Evolutionary conservation across 2,113 vertebrate genomes (phyloP), one percentile per base, ranked within the genome.

Genomic region (Gambusia affinis): DNA sequence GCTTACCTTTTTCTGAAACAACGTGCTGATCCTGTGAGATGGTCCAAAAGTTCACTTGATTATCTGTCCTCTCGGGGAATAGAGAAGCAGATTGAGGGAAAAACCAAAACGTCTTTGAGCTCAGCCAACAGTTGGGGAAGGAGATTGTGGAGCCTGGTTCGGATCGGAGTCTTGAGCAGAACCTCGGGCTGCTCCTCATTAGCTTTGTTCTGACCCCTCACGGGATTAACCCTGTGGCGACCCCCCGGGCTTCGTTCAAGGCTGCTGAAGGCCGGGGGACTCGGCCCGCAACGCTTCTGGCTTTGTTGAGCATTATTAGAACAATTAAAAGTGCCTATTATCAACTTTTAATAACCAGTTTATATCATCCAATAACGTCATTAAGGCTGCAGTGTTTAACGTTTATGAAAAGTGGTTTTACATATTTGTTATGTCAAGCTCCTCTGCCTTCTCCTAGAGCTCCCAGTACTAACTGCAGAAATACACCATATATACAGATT

Each of bases 131-230:
- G 65, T 24, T 74, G 77, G 12, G 64, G 44, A 79, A 60, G 68
- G 70, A 80, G 70, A 71, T 60, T 60, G 28, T 74, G 76, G 51
- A 68, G 82, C 75, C 60, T 51, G 73, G 66, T 74, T 83, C 79
- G 76, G 77, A 83, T 78, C 42, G 79, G 75, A 85, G 76, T 15
- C 60, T 67, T 66, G 70, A 66, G 72, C 77, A 79, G 85, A 85
- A 82, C 67, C 66, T 76, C 62, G 17, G 75, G 82, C 91, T 90
- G 92, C 87, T 87, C 88, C 82, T 85, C 79, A 83, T 92, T 93
- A 89, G 79, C 78, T 85, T 62, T 64, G 12, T 63, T 47, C 80
- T 44, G 64, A 65, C 39, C 63, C 5, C 70, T 73, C 54, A 5
- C 30, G 65, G 75, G 86, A 84, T 90, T 88, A 92, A 88, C 87